Conservation (phyloP, 1,140 invertebrate species). For the Kradibia gibbosae region DNA sequence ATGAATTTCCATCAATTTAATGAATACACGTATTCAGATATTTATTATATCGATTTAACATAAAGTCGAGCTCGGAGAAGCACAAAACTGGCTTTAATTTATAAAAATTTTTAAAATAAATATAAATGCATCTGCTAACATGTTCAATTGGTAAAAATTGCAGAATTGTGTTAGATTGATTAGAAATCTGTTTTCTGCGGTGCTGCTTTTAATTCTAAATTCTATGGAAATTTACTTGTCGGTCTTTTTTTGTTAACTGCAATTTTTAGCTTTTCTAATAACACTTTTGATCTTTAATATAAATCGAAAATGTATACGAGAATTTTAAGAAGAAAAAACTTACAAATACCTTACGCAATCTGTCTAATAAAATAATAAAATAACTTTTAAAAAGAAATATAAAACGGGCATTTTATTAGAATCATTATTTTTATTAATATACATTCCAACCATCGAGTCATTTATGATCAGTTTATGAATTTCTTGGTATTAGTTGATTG, state of each 20-base stretch:
- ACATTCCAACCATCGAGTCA: background rate
- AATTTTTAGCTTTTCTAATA: constrained; percentile 3
- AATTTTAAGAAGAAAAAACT: background rate
- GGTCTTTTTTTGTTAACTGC: background rate
- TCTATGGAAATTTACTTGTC: constrained; percentile 7
- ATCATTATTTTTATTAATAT: background rate
- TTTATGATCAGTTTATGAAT: background rate
- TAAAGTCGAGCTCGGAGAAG: no score
- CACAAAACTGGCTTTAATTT: no score
- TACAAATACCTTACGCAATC: background rate
- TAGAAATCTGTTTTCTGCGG: background rate
- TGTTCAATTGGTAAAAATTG: background rate
- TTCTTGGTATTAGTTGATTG: background rate
- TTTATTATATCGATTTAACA: no score
- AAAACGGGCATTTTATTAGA: background rate
- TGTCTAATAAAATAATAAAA: background rate
- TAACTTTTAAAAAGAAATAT: constrained; percentile 8
- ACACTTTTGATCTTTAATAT: background rate
- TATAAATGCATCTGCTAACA: background rate
- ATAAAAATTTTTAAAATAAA: no score
- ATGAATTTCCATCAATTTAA: no score
- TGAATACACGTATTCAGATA: no score
- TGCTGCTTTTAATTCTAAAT: background rate
- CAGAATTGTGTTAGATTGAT: background rate
- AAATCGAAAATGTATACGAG: background rate